Percentiles rank a stretch among this genome's conserved stretches.
Conservation (phyloP, 2,888 invertebrate species). For the Drosophila sordidapex region DNA sequence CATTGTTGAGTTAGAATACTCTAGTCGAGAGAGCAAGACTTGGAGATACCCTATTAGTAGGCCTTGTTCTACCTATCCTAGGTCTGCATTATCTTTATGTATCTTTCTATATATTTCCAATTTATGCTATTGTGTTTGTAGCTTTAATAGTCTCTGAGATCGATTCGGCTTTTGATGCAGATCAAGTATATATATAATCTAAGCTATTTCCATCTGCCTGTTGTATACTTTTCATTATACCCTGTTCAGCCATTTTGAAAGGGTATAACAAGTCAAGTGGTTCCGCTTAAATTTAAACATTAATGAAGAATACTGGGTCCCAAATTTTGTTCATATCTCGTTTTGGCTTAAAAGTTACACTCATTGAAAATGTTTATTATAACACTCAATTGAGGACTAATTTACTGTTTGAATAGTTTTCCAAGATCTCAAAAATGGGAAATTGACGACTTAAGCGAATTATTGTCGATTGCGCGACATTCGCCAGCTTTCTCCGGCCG, state of each 20-base stretch:
- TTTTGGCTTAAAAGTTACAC: background rate
- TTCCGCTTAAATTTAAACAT: background rate
- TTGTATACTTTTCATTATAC: background rate
- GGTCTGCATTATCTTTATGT: no score
- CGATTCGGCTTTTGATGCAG: background rate
- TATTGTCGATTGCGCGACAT: background rate
- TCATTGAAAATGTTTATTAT: background rate
- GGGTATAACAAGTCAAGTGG: background rate
- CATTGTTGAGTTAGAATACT: background rate
- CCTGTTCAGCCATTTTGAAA: background rate
- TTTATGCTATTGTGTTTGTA: no score
- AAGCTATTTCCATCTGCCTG: background rate
- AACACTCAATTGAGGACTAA: background rate
- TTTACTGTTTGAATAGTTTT: background rate
- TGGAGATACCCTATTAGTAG: background rate
- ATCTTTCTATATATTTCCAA: no score
- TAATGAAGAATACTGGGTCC: background rate
- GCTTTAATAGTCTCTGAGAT: background rate
- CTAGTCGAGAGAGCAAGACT: background rate
- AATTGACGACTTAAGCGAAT: background rate
- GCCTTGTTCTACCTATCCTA: background rate
- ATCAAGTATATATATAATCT: background rate
- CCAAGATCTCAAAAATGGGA: background rate
- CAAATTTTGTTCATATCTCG: background rate
- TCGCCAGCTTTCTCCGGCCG: conserved; percentile 3